Base-by-base conservation (phyloP, 2,888 invertebrate genomes). In the Caenorhabditis afra region DNA sequence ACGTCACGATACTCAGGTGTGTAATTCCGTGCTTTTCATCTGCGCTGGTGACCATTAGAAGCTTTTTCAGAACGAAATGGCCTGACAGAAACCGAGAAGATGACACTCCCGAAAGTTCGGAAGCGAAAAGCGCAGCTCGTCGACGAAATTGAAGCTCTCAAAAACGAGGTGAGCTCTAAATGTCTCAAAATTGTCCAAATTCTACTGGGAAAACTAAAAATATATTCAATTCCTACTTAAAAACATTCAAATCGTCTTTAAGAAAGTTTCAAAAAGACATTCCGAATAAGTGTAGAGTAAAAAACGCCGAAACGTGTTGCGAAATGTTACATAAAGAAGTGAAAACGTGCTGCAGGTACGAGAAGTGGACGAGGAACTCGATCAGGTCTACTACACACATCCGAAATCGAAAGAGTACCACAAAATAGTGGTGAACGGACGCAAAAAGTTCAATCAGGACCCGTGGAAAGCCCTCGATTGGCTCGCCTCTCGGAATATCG, bases 51-150 rank as follows among this genome's bases (percentile, higher is more conserved):
- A 29, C 29, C 29, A 7, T n/a, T n/a, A 7, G 29, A 29, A 29
- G 7, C 29, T 29, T 45, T 71, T 71, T 61, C 62, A 71, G 71
- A 71, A 55, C 71, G 62, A 49, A 67, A 79, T 49, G 82, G 79
- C 11, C 29, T 81, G 67, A 68, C 84, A 11, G 82, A 82, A 11
- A 73, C 59, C 1, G 84, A 82, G 16, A 81, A 76, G 16, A 59
- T 59, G 37, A 75, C 81, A 58, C 70, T 85, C 14, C 80, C 83
- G 29, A 73, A 76, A 14, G 58, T 85, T 10, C 73, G 86, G 11
- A 86, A 86, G 44, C 58, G 86, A 47, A 86, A 86, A 59, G 81
- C 81, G 49, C 83, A 86, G 35, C 67, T 86, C n/a, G 57, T 84
- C 22, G 78, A 81, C 50, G 86, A 86, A 59, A 86, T 86, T 47